Evolutionary conservation across 2,888 invertebrate genomes (phyloP), one percentile per base, ranked within the genome.

Genomic region (Cataglyphis altisquamis): DNA sequence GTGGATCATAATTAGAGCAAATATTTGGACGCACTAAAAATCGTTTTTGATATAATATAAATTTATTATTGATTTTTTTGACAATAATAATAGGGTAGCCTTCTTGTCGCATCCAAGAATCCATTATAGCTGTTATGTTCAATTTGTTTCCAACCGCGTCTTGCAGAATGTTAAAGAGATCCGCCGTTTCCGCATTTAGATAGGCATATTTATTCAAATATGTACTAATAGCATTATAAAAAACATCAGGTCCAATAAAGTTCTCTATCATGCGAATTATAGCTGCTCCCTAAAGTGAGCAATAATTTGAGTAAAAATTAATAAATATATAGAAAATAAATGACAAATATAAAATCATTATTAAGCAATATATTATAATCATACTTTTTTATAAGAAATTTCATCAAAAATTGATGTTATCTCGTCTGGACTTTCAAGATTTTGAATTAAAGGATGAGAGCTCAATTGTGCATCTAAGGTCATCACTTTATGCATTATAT

Each of bases 331-430:
- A 67, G 64, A 57, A 21, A 29, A 77, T 45, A 32, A 3, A 5
- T 75, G 21, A 63, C 21, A 62, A 45, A 6, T 15, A 45, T 57
- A 41, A 72, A 39, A n/a, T 12, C 1, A 25, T 52, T 66, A 41
- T 66, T 29, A 48, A 64, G 29, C 3, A 21, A 21, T 80, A 57
- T 52, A 45, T 25, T 55, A 1, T 45, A 45, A 12, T 74, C 15
- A 10, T 94, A 98, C 98, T 96, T 99, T 99, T 86, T 96, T 97
- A 93, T 99, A 99, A 0, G 98, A 98, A 86, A 99, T 99, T 0
- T 96, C 95, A 94, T 99, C 99, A 93, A 99, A 99, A 81, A 98
- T 97, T 88, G 98, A 97, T 0, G 98, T 98, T 80, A 99, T 99
- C 95, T 99, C 97, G 93, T 97, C 97, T 0, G 99, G 98, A 87